Conservation (phyloP, 2,888 invertebrate genomes). For the Scaptomyza reducta region DNA sequence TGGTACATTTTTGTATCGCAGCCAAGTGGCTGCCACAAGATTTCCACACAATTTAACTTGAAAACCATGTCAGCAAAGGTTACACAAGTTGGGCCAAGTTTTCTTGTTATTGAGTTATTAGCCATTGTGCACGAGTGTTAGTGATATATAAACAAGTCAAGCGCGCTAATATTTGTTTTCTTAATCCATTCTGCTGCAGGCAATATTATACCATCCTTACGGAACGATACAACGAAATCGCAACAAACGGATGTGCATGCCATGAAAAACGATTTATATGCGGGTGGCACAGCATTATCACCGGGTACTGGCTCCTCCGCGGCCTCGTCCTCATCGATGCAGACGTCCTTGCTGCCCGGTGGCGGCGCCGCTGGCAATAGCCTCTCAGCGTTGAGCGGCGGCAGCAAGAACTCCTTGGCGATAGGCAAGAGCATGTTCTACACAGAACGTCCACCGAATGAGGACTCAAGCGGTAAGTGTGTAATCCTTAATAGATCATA, state of each 20-base stretch:
- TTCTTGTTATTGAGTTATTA: slow-evolving; percentile 56
- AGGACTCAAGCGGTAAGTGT: slow-evolving; percentile 81
- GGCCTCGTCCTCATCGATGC: slow-evolving; percentile 74
- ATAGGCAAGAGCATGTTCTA: slow-evolving; percentile 84
- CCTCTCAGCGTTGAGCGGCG: slow-evolving; percentile 64
- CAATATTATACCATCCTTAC: slow-evolving; percentile 81
- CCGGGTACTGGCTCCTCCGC: slow-evolving; percentile 73
- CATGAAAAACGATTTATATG: slow-evolving; percentile 82
- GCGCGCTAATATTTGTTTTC: slow-evolving; percentile 22
- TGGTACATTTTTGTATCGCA: slow-evolving; percentile 61
- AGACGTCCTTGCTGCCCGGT: slow-evolving; percentile 71
- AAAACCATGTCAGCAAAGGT: slow-evolving; percentile 69
- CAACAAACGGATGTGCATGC: slow-evolving; percentile 83
- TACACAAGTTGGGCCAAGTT: slow-evolving; percentile 32
- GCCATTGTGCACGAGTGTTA: slow-evolving; percentile 17
- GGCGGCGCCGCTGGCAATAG: slow-evolving; percentile 71
- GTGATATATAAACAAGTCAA: slow-evolving; percentile 31
- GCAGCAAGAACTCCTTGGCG: slow-evolving; percentile 82
- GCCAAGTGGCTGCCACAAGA: slow-evolving; percentile 67
- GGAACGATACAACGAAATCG: slow-evolving; percentile 83
- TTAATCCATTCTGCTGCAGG: slow-evolving; percentile 56
- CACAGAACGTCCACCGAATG: slow-evolving; percentile 84
- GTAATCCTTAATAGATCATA: background rate
- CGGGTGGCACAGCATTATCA: slow-evolving; percentile 64
- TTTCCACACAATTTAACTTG: slow-evolving; percentile 83